Conservation (phyloP, 2,888 invertebrate genomes). For the Graphium colonna region DNA sequence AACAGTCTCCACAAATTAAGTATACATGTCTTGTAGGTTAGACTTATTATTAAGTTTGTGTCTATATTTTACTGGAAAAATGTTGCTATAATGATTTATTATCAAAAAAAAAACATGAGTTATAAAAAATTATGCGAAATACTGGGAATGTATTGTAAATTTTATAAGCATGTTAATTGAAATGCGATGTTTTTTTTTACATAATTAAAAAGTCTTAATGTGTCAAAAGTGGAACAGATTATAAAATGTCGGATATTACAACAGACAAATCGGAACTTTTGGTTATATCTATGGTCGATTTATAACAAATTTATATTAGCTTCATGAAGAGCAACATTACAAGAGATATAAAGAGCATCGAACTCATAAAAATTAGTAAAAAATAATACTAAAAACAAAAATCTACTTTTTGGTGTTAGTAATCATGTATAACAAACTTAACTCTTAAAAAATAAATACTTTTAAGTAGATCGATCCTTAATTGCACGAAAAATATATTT, state of each 20-base stretch:
- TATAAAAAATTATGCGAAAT: not conserved
- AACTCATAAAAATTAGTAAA: conserved; percentile 38
- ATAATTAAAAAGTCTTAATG: not conserved
- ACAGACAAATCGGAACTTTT: conserved; percentile 16
- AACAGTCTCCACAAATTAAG: conserved; percentile 61
- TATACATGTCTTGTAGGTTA: conserved; percentile 30
- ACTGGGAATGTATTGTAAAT: not conserved
- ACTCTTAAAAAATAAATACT: conserved; percentile 59
- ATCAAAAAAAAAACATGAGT: not conserved
- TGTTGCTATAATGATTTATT: not conserved
- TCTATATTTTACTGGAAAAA: conserved; percentile 11
- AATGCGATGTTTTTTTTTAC: not conserved
- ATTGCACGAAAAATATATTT: conserved; percentile 56
- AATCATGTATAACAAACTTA: conserved; percentile 57
- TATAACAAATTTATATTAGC: conserved; percentile 1
- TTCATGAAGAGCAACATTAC: conserved; percentile 2
- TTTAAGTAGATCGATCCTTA: conserved; percentile 53
- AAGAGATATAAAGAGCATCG: conserved; percentile 29
- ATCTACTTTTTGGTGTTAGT: conserved; percentile 77
- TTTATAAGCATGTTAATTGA: not conserved
- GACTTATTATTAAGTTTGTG: conserved; percentile 2
- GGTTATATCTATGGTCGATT: conserved; percentile 18
- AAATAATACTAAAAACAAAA: conserved; percentile 32
- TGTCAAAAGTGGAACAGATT: not conserved
- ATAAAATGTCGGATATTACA: conserved; percentile 15